These are phyloP conservation scores for Eubasilissa regina DNA, from an alignment of 1,140 invertebrate species.

Conservation along the genomic window DNA sequence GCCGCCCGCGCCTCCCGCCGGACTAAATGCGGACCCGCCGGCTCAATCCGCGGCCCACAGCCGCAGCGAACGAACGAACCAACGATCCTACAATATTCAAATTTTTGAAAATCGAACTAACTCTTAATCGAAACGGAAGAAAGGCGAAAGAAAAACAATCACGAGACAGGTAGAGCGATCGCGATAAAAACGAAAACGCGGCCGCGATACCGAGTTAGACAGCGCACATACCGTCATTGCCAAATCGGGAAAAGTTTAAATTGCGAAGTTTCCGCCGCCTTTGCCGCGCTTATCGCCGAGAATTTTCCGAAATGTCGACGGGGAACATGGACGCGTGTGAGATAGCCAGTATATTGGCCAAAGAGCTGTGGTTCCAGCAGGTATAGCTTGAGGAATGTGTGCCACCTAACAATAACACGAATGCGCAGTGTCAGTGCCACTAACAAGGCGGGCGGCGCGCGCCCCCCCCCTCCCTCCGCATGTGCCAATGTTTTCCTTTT, in stretches of 20 bases:
- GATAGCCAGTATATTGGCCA: constrained; percentile 84
- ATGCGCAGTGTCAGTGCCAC: constrained; percentile 15
- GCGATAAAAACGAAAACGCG: constrained; percentile 41
- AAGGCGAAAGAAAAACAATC: no score
- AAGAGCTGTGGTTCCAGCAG: constrained; percentile 85
- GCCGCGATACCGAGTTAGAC: no score
- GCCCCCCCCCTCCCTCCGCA: constrained; percentile 45
- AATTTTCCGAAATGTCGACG: constrained; percentile 31
- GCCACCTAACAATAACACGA: not conserved
- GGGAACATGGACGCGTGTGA: constrained; percentile 79
- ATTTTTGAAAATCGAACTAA: constrained; percentile 46
- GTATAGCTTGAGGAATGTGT: constrained; percentile 66
- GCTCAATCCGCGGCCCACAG: constrained; percentile 52
- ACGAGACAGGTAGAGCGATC: constrained; percentile 22
- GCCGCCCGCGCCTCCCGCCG: constrained; percentile 37
- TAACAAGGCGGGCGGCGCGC: constrained; percentile 51
- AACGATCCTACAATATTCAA: constrained; percentile 39
- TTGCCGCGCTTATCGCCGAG: not conserved
- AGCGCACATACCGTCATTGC: not conserved
- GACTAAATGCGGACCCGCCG: constrained; percentile 43
- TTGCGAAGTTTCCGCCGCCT: constrained; percentile 21
- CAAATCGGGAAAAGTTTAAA: constrained; percentile 6
- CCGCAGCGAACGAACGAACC: constrained; percentile 59
- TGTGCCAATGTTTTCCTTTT: constrained; percentile 53
- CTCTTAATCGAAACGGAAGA: constrained; percentile 40